Evolutionary conservation across 2,797 vertebrate species (phyloP), one percentile per base, ranked within the genome.

Genomic region (Myripristis murdjan): DNA sequence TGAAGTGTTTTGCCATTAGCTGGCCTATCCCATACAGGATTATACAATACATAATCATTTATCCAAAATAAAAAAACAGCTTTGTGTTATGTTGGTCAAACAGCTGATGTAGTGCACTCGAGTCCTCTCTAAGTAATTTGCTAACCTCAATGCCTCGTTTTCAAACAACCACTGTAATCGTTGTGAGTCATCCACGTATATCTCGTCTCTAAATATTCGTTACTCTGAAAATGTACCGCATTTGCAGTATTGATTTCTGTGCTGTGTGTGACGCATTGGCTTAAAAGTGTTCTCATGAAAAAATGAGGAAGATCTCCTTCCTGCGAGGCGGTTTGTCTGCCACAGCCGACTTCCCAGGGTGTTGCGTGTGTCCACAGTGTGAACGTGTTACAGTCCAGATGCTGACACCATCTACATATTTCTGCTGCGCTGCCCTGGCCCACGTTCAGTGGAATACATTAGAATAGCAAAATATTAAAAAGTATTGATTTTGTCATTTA

Each of bases 401-500:
- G 41, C 56, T 46, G 18, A 18, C 20, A 6, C 64, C 66, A 91
- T 93, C 89, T 94, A 85, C 89, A 85, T 94, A 90, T 91, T 92
- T 92, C 86, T 90, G 66, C 70, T 64, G 84, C 83, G 31, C 64
- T 70, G 67, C 63, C 39, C 74, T 92, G 91, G 88, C 91, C 74
- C 60, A 26, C 24, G 84, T 92, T 93, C 90, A 86, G 75, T 35
- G 20, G 82, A 94, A 94, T 93, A 87, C 89, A 93, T 95, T 94
- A 94, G 89, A 93, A 92, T 88, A 78, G 88, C 67, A 90, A 95
- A 94, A 91, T 94, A 95, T 95, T 92, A 94, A 92, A 94, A 93
- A 82, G 15, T 96, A 96, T 97, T 92, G 96, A 96, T 96, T 96
- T 81, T 33, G 93, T 94, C 94, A 93, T 96, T 96, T 94, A 91